Base-by-base conservation (phyloP, 1,140 invertebrate genomes). In the Neodiprion virginianus region DNA sequence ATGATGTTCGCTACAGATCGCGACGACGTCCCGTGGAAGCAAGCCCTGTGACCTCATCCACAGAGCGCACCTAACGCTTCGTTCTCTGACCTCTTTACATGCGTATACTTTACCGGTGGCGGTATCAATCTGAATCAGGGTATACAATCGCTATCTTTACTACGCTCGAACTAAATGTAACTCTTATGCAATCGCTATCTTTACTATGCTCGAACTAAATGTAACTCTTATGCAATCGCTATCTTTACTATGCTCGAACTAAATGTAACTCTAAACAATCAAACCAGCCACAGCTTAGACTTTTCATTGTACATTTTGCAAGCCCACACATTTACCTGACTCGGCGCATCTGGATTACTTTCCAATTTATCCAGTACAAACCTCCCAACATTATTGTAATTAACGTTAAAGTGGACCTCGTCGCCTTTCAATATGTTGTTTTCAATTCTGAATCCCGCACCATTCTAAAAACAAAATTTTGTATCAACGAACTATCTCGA, bases 1-100 rank as follows among this genome's bases (percentile, higher is more conserved):
- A 68, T 69, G 75, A 76, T 72, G 70, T 71, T 78, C 66, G 71
- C 67, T 67, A 77, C 50, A 78, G 68, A 76, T 73, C 67, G 73
- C 68, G 65, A 67, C 71, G 66, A 71, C 40, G 40, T 66, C 23
- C 53, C 23, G 66, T 28, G 47, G 21, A 67, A 71, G 65, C 72
- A 74, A 71, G 23, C 47, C 72, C 47, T 48, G 67, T 23, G 17
- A 23, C 40, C 67, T 68, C 47, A 75, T n/a, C 67, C 73, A 77
- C 21, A 78, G 66, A 70, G 73, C 72, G 66, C 68, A 77, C 50
- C 68, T 73, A 48, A 78, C 72, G 70, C 75, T 77, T 67, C 75
- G 73, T 73, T 74, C 69, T 71, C 40, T 77, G 69, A 78, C 76
- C 72, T 77, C 65, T 48, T 61, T 69, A 12, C 72, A 77, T 74